Evolutionary conservation across 2,888 invertebrate genomes (phyloP).

Genomic region (Cheilosia urbana): DNA sequence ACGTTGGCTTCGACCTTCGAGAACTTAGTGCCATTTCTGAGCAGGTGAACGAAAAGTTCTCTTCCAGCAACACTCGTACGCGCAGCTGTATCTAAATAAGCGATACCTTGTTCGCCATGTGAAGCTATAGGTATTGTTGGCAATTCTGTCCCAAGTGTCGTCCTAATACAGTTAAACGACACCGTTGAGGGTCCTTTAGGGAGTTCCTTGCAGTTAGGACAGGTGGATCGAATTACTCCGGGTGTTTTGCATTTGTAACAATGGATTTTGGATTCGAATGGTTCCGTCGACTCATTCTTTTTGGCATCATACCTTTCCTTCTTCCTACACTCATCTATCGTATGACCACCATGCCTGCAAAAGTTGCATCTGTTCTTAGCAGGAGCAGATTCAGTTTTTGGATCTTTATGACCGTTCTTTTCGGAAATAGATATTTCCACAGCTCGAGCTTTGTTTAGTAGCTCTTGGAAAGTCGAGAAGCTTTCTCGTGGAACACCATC

Average conservation of each 20-base stretch:
- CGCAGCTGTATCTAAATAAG: conserved; percentile 44
- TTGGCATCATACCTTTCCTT: too few relatives aligned
- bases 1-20: too few relatives aligned
- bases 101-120: conserved; percentile 37
- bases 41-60: conserved; percentile 11
- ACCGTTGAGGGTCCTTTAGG: conserved; percentile 17
- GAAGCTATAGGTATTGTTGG: conserved; percentile 24
- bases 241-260: too few relatives aligned
- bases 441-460: neutral
- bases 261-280: too few relatives aligned
- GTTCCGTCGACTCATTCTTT: too few relatives aligned
- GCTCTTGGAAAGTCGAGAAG: neutral
- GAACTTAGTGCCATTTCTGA: conserved; percentile 20
- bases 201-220: conserved; percentile 2
- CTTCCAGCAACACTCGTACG: conserved; percentile 44
- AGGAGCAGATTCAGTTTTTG: neutral
- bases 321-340: too few relatives aligned
- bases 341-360: too few relatives aligned
- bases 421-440: neutral
- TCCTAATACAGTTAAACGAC: conserved; percentile 33
- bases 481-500: neutral
- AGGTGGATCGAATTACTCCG: too few relatives aligned
- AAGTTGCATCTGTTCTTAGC: neutral
- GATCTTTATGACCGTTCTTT: neutral
- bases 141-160: conserved; percentile 14